These are phyloP conservation scores for Microcebus jonahi DNA, from an alignment of 2,113 vertebrate species.

Conservation along the genomic window DNA sequence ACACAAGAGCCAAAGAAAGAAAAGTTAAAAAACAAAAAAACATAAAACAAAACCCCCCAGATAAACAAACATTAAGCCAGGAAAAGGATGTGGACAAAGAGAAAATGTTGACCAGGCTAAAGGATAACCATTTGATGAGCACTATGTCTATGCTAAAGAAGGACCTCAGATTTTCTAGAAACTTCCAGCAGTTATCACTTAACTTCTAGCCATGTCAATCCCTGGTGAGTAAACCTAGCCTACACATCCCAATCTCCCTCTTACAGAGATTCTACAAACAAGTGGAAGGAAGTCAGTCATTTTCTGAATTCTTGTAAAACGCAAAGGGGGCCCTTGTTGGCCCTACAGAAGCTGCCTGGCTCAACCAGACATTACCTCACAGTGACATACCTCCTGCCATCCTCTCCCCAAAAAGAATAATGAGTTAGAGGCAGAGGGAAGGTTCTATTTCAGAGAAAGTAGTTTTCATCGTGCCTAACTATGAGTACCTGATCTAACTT, in stretches of 20 bases:
- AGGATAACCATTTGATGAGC: neutral
- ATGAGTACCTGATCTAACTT: neutral
- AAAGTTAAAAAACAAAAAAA: neutral
- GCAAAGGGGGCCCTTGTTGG: neutral
- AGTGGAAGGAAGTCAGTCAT: neutral
- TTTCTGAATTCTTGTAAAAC: slow-evolving; percentile 49
- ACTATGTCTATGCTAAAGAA: neutral
- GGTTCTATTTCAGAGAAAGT: slow-evolving; percentile 3
- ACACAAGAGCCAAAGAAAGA: slow-evolving; percentile 13
- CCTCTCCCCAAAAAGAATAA: neutral
- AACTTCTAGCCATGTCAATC: neutral
- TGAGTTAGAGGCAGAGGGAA: neutral
- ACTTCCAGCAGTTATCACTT: neutral
- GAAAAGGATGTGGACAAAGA: slow-evolving; percentile 65
- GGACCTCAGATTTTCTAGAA: slow-evolving; percentile 21
- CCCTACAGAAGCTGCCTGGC: neutral
- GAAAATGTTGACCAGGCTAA: slow-evolving; percentile 48
- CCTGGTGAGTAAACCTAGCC: neutral
- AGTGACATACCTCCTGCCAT: neutral
- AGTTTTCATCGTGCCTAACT: neutral
- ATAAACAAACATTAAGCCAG: slow-evolving; percentile 50
- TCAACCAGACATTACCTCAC: slow-evolving; percentile 31
- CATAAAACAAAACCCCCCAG: neutral
- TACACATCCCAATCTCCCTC: neutral
- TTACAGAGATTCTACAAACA: neutral